Conservation (phyloP, 2,113 vertebrate genomes). For the Okapia johnstoni region DNA sequence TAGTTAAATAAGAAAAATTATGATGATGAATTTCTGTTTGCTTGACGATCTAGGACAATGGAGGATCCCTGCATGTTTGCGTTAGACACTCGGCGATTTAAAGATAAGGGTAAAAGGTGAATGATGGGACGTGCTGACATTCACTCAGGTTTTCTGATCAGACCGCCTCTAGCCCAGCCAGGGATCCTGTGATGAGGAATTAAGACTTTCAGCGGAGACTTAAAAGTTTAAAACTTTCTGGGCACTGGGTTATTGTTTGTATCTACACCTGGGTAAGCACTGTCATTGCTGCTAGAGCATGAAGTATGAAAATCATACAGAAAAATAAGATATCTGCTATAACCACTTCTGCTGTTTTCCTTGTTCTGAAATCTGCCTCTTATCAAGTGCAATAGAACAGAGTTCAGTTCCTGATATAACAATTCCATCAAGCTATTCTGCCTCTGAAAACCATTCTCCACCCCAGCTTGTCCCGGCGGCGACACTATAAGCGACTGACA, state of each 20-base stretch:
- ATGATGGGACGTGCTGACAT: not conserved
- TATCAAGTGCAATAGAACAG: slow-evolving; percentile 15
- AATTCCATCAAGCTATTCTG: slow-evolving; percentile 50
- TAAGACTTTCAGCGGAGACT: not conserved
- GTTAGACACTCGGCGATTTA: not conserved
- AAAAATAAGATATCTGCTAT: not conserved
- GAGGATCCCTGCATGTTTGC: not conserved
- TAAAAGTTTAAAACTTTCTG: not conserved
- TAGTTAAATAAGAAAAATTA: not conserved
- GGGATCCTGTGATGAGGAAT: not conserved
- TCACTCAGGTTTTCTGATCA: not conserved
- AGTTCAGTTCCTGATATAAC: slow-evolving; percentile 53
- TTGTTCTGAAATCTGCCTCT: not conserved
- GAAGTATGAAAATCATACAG: slow-evolving; percentile 31
- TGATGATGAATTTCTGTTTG: slow-evolving; percentile 15
- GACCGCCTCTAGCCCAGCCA: not conserved
- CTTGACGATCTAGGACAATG: not conserved
- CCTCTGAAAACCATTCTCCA: slow-evolving; percentile 41
- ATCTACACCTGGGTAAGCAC: not conserved
- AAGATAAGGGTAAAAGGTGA: not conserved
- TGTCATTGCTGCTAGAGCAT: not conserved
- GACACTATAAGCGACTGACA: slow-evolving; percentile 42
- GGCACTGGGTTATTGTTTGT: not conserved
- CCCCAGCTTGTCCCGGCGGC: slow-evolving; percentile 40
- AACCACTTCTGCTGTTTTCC: not conserved